Evolutionary conservation across 2,888 invertebrate genomes (phyloP).

Genomic region (Scelioninae gen. 1): DNA sequence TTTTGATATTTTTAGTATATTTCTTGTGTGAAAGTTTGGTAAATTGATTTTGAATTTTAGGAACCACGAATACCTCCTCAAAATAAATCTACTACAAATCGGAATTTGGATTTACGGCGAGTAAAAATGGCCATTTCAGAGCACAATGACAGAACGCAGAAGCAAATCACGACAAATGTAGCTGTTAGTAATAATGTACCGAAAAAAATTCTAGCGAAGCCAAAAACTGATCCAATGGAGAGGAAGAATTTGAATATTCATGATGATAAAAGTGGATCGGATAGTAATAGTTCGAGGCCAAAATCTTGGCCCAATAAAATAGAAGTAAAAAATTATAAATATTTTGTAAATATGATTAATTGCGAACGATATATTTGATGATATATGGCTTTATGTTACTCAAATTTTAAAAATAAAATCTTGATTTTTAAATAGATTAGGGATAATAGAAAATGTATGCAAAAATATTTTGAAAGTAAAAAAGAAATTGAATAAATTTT

Average conservation of each 20-base stretch:
- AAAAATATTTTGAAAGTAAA: too few relatives aligned
- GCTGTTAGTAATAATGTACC: constrained; percentile 69
- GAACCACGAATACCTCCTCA: constrained; percentile 77
- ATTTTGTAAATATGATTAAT: too few relatives aligned
- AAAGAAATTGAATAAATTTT: too few relatives aligned
- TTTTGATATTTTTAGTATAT: neutral
- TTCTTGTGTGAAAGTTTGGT: too few relatives aligned
- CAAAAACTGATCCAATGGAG: constrained; percentile 82
- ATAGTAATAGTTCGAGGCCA: constrained; percentile 76
- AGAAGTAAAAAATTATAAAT: constrained; percentile 75
- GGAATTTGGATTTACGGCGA: constrained; percentile 83
- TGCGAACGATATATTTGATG: too few relatives aligned
- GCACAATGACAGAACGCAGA: constrained; percentile 80
- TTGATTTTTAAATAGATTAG: too few relatives aligned
- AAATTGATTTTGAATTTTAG: constrained; percentile 65
- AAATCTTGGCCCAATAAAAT: constrained; percentile 83
- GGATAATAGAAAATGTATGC: too few relatives aligned
- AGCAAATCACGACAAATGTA: constrained; percentile 73
- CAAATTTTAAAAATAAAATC: too few relatives aligned
- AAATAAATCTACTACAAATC: constrained; percentile 77
- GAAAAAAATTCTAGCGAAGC: constrained; percentile 78
- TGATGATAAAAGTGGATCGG: constrained; percentile 76
- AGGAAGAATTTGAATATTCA: constrained; percentile 77
- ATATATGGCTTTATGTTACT: too few relatives aligned
- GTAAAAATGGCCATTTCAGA: constrained; percentile 84